These are phyloP conservation scores for Bothrops jararaca DNA, from an alignment of 2,113 vertebrate genomes.

Conservation along the genomic window DNA sequence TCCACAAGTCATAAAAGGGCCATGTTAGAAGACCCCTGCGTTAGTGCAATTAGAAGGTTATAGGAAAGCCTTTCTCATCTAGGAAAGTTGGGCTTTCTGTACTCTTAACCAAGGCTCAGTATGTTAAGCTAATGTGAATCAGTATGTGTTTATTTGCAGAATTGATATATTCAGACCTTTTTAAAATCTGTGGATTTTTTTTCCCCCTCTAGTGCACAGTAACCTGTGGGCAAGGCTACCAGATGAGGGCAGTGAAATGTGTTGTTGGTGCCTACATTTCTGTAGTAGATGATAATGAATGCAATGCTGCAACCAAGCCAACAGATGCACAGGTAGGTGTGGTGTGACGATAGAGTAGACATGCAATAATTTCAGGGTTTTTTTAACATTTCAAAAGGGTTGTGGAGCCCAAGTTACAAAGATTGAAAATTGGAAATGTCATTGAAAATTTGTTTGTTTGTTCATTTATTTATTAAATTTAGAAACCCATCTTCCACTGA, in stretches of 20 bases:
- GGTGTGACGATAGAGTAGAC: neutral
- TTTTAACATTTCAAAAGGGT: neutral
- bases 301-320: conserved; percentile 89
- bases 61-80: neutral
- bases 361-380: neutral
- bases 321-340: conserved; percentile 88
- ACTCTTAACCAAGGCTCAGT: neutral
- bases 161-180: conserved; percentile 11
- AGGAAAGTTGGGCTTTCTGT: neutral
- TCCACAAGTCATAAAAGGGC: too few species aligned
- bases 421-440: neutral
- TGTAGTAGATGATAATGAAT: conserved; percentile 88
- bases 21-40: too few species aligned
- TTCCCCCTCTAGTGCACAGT: conserved; percentile 81
- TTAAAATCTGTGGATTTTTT: neutral
- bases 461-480: too few species aligned
- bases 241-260: conserved; percentile 93
- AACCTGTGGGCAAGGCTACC: conserved; percentile 93
- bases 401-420: neutral
- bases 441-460: neutral
- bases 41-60: neutral
- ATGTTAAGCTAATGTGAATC: neutral
- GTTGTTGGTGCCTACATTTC: conserved; percentile 84
- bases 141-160: neutral
- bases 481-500: too few species aligned